A percentile compares a stretch with the other conserved stretches of the same genome.
phyloP scores from a whole-genome alignment of 2,888 invertebrate genomes.

The Eilema depressum region DNA sequence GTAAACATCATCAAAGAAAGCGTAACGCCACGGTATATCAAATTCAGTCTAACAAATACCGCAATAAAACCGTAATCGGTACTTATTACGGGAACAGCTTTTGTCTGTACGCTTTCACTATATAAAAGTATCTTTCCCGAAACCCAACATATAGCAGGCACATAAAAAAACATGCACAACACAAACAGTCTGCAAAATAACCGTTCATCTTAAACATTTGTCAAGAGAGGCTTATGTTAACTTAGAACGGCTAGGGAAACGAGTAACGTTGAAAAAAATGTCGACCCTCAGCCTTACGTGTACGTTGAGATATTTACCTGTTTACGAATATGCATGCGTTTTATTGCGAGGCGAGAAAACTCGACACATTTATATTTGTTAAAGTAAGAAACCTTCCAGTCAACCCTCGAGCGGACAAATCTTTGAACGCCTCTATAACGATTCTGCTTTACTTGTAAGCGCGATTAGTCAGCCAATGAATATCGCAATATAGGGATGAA shows the following conservation, averaged over 20 bases:
- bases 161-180: conserved; percentile 69
- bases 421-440: conserved; percentile 18
- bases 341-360: conserved; percentile 52
- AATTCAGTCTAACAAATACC: conserved; percentile 32
- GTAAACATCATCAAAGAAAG: conserved; percentile 26
- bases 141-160: conserved; percentile 59
- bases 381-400: conserved; percentile 33
- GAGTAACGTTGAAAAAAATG: conserved; percentile 71
- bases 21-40: conserved; percentile 17
- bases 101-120: conserved; percentile 56
- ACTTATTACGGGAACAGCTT: conserved; percentile 61
- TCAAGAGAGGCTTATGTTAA: conserved; percentile 83
- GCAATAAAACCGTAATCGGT: conserved; percentile 56
- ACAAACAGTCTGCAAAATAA: conserved; percentile 82
- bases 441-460: conserved; percentile 2
- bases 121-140: conserved; percentile 65
- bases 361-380: conserved; percentile 46
- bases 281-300: conserved; percentile 62
- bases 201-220: conserved; percentile 86
- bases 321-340: conserved; percentile 61
- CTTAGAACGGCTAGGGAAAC: conserved; percentile 79
- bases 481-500: too few species aligned
- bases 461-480: too few species aligned
- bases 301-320: conserved; percentile 68
- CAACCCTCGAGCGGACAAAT: conserved; percentile 31